phyloP scores from a whole-genome alignment of 2,113 vertebrate species.

The Ranitomeya variabilis region DNA sequence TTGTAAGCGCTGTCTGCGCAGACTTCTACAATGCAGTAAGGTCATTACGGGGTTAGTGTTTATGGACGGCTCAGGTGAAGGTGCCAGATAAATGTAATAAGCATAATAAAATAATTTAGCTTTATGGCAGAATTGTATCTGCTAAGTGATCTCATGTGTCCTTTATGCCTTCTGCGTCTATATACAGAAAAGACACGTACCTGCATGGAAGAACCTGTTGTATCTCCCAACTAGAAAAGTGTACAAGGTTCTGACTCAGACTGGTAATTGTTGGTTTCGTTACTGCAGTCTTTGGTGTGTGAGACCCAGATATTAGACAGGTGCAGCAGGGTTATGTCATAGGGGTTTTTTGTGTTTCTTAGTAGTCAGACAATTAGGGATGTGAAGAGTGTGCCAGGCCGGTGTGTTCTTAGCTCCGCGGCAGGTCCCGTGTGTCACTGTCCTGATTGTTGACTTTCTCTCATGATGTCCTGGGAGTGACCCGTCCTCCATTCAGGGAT shows the following conservation, averaged over 20 bases:
- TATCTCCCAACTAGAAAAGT: neutral
- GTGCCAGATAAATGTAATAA: too few species aligned
- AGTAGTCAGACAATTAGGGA: neutral
- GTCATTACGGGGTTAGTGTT: too few species aligned
- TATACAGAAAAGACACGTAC: neutral
- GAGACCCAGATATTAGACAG: neutral
- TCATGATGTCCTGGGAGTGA: neutral
- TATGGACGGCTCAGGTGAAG: too few species aligned
- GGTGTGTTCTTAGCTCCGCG: neutral
- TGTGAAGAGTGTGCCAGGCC: neutral
- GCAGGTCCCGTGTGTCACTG: neutral
- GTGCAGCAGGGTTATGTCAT: neutral
- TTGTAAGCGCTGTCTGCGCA: too few species aligned
- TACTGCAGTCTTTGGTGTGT: neutral
- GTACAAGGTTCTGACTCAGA: neutral
- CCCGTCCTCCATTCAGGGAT: neutral
- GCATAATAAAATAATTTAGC: too few species aligned
- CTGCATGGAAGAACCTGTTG: neutral
- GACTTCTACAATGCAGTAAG: too few species aligned
- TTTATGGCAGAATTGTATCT: too few species aligned
- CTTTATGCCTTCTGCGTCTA: neutral
- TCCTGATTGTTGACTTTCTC: slow-evolving; percentile 21
- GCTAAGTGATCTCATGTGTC: too few species aligned
- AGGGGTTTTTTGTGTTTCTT: neutral
- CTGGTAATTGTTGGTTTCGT: neutral